Evolutionary conservation across 2,797 vertebrate species (phyloP), one percentile per base, ranked within the genome.

Genomic region (Hydrocynus forskahlii): DNA sequence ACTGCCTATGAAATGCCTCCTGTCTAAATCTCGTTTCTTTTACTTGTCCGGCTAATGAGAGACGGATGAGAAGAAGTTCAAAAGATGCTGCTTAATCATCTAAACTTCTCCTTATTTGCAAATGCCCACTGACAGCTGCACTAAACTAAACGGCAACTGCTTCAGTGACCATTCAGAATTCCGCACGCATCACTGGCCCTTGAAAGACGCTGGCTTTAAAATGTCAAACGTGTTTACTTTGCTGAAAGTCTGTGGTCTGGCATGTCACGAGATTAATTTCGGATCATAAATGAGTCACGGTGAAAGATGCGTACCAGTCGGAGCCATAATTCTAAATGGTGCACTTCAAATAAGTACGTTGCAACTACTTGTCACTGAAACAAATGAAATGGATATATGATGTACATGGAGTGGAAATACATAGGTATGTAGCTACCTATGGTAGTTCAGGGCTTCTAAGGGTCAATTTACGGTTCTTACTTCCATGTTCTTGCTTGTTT

Each of bases 281-380:
- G 0, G 60, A 13, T 43, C 13, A 13, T n/a, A 54, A 52, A 57
- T 57, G 40, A 78, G 81, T 68, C 81, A 68, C 1, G 0, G 25
- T 78, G 81, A 74, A 40, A 69, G 68, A 82, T 78, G 52, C 38
- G 63, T 35, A 25, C 23, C 7, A 62, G 50, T 78, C 74, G 74
- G 62, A 50, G 54, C 13, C 40, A 16, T 45, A 40, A 74, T 78
- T 67, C 60, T 8, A 25, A 62, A 55, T 1, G 14, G 23, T 81
- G 23, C 71, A 38, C 23, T 29, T 62, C 29, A 52, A 45, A 76
- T 52, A 35, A 35, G 35, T 2, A 48, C 5, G 45, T 12, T 48
- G 7, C 45, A 48, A 12, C 45, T 48, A 48, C 45, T 48, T 48
- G 45, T 8, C 12, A 48, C 12, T 48, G 45, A 48, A 48, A 12